phyloP scores from a whole-genome alignment of 1,140 invertebrate genomes.

The Laodelphax striatellus region DNA sequence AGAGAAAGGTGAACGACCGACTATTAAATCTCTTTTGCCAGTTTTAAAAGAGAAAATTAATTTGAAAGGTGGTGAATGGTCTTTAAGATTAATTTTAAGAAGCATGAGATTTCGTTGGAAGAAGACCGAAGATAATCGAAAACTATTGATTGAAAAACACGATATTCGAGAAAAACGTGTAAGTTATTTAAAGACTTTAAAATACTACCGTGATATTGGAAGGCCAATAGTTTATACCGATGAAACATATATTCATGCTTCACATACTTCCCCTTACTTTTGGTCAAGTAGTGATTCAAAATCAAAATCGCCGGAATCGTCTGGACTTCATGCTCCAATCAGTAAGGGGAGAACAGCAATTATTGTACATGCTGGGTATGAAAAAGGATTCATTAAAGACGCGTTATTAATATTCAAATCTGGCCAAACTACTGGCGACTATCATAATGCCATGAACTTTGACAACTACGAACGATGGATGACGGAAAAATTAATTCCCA shows the following conservation, averaged over 20 bases:
- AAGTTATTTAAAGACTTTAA: not conserved
- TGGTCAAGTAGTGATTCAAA: not conserved
- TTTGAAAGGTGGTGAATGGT: no score
- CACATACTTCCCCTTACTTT: not conserved
- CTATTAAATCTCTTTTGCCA: no score
- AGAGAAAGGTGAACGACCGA: no score
- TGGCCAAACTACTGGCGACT: slow-evolving; percentile 5
- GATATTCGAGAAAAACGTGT: no score
- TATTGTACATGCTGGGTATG: slow-evolving; percentile 5
- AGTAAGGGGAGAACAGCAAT: slow-evolving; percentile 4
- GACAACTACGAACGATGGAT: slow-evolving; percentile 5
- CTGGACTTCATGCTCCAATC: not conserved
- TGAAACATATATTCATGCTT: slow-evolving; percentile 3
- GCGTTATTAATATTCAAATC: slow-evolving; percentile 3
- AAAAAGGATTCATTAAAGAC: slow-evolving; percentile 8
- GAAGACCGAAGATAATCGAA: no score
- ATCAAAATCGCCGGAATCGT: not conserved
- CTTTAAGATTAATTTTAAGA: no score
- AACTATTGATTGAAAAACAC: no score
- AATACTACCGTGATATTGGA: not conserved
- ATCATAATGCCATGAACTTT: slow-evolving; percentile 6
- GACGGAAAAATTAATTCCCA: slow-evolving; percentile 22
- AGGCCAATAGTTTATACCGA: slow-evolving; percentile 5
- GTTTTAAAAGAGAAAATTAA: no score
- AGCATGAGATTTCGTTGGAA: no score